These are phyloP conservation scores for Paraescarpia echinospica DNA, from an alignment of 1,140 invertebrate genomes.

Conservation along the genomic window DNA sequence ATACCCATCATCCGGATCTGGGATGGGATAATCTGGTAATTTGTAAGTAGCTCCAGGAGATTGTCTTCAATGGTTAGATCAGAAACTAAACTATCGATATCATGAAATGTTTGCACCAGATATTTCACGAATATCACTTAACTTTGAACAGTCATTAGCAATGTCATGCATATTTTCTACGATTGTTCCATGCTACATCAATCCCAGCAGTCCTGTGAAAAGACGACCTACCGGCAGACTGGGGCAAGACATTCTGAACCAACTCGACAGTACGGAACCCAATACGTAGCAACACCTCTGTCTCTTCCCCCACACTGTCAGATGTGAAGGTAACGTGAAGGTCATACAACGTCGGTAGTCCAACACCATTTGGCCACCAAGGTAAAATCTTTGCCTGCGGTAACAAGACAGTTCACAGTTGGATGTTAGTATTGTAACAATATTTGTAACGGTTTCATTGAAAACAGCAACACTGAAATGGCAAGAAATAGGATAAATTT, in stretches of 20 bases:
- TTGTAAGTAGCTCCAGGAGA: constrained; percentile 9
- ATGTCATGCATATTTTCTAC: no score
- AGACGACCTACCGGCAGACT: not conserved
- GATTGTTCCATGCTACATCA: no score
- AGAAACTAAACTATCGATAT: no score
- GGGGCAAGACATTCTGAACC: constrained; percentile 55
- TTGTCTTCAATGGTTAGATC: no score
- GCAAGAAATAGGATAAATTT: not conserved
- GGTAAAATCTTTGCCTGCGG: constrained; percentile 56
- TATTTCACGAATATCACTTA: no score
- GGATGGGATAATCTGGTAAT: no score
- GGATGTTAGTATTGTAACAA: not conserved
- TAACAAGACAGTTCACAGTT: constrained; percentile 1
- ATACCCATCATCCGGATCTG: no score
- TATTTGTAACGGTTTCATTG: not conserved
- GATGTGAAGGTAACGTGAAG: constrained; percentile 63
- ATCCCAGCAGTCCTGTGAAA: not conserved
- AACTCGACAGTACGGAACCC: constrained; percentile 85
- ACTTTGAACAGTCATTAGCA: no score
- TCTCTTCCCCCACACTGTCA: not conserved
- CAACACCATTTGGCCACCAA: constrained; percentile 97
- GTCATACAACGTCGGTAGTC: constrained; percentile 76
- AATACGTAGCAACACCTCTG: constrained; percentile 56
- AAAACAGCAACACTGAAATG: not conserved
- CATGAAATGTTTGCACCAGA: no score